phyloP scores from a whole-genome alignment of 2,888 invertebrate genomes.

The Andrena hattorfiana region DNA sequence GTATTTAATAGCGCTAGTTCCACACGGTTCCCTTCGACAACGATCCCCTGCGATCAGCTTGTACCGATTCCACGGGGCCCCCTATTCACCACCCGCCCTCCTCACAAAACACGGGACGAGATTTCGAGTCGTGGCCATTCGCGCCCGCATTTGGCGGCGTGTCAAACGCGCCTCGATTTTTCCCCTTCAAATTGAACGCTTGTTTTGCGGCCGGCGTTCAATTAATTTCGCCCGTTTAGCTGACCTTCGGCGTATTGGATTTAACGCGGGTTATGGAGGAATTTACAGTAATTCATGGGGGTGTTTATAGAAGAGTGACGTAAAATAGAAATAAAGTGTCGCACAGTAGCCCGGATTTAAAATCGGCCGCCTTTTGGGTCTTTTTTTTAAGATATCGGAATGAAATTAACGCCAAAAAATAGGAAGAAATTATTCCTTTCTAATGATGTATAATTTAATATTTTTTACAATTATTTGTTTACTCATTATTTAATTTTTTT shows the following conservation, averaged over 20 bases:
- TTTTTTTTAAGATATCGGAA: too few species aligned
- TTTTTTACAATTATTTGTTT: too few species aligned
- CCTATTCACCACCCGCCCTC: not conserved
- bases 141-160: conserved; percentile 31
- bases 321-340: too few species aligned
- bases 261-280: too few species aligned
- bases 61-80: conserved; percentile 31
- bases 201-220: conserved; percentile 2
- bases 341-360: too few species aligned
- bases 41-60: conserved; percentile 16
- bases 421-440: too few species aligned
- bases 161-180: conserved; percentile 11
- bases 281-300: too few species aligned
- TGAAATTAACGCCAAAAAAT: too few species aligned
- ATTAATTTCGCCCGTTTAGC: conserved; percentile 10
- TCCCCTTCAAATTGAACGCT: not conserved
- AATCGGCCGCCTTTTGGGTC: too few species aligned
- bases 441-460: too few species aligned
- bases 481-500: too few species aligned
- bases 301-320: too few species aligned
- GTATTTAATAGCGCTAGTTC: conserved; percentile 55
- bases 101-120: conserved; percentile 15
- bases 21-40: conserved; percentile 17
- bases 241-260: not conserved
- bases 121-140: conserved; percentile 27